phyloP scores from a whole-genome alignment of 2,113 vertebrate species.

The Amblyornis subalaris region DNA sequence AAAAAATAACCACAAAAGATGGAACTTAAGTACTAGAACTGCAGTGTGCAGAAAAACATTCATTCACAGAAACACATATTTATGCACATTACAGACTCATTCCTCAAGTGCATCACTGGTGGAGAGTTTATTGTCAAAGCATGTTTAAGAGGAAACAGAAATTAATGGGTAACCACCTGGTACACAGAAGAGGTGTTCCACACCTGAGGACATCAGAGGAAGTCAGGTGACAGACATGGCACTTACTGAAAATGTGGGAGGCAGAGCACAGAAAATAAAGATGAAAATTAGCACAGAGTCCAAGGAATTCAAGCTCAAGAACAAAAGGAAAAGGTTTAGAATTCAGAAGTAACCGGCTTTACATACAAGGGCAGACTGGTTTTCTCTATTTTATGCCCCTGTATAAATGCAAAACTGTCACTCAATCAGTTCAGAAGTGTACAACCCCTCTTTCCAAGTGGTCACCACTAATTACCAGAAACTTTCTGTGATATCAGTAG shows the following conservation, averaged over 20 bases:
- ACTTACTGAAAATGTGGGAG: background rate
- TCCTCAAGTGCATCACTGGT: background rate
- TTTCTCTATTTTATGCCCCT: background rate
- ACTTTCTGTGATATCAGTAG: background rate
- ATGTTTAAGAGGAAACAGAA: background rate
- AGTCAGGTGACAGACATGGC: background rate
- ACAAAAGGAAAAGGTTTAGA: background rate
- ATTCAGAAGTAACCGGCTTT: background rate
- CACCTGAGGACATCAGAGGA: background rate
- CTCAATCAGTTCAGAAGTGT: background rate
- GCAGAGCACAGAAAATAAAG: background rate
- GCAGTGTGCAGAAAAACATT: background rate
- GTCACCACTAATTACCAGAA: background rate
- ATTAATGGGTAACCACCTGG: background rate
- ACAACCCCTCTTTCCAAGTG: background rate
- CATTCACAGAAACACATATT: background rate
- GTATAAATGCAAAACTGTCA: background rate
- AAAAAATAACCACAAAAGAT: background rate
- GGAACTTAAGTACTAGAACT: background rate
- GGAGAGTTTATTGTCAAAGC: background rate
- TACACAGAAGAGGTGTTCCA: background rate
- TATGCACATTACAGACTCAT: background rate
- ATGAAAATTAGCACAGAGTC: background rate
- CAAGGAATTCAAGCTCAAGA: background rate
- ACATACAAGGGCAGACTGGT: background rate